phyloP scores from a whole-genome alignment of 2,113 vertebrate species.

The Synchiropus splendidus region DNA sequence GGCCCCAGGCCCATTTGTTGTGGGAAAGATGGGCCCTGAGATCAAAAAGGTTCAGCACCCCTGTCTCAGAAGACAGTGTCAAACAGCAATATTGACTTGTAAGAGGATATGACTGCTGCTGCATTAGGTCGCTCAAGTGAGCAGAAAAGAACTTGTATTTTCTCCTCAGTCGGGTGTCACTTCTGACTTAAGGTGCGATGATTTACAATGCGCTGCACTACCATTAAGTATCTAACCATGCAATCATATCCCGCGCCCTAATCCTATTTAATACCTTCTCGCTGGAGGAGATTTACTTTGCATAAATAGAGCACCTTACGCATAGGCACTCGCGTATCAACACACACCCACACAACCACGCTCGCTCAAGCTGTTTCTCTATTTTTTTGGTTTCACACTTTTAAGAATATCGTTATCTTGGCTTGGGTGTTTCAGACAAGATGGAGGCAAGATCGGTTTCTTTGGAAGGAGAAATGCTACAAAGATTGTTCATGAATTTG shows the following conservation, averaged over 20 bases:
- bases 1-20: no score
- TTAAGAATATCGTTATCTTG: conserved; percentile 22
- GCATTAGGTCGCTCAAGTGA: no score
- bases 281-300: conserved; percentile 56
- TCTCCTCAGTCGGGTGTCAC: conserved; percentile 17
- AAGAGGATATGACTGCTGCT: no score
- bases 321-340: conserved; percentile 9
- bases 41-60: no score
- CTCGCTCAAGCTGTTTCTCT: conserved; percentile 32
- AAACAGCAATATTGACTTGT: no score
- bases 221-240: conserved; percentile 53
- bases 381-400: conserved; percentile 32
- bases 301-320: conserved; percentile 53
- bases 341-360: conserved; percentile 17
- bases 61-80: no score
- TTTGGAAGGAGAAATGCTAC: no score
- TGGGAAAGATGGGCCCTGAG: no score
- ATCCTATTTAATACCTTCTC: conserved; percentile 63
- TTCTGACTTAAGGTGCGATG: conserved; percentile 51
- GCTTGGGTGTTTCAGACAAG: conserved; percentile 1
- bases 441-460: no score
- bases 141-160: no score
- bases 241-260: conserved; percentile 52
- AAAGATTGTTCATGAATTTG: neutral
- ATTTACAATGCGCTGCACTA: conserved; percentile 51